Evolutionary conservation across 2,797 vertebrate genomes (phyloP).

Genomic region (Varecia variegata): DNA sequence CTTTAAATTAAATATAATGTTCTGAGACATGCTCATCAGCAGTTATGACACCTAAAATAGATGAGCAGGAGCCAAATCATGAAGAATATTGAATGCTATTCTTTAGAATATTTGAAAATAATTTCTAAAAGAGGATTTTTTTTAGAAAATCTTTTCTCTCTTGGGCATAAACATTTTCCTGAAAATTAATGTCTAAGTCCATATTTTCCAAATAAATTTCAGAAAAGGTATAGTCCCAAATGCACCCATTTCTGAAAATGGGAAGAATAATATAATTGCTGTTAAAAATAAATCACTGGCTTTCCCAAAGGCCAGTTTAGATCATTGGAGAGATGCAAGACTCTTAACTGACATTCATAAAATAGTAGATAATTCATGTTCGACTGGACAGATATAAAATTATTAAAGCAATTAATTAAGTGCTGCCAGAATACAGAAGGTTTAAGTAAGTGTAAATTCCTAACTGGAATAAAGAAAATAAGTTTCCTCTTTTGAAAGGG

Average conservation of each 20-base stretch:
- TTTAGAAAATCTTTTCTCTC: not conserved
- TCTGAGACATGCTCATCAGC: not conserved
- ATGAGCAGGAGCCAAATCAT: not conserved
- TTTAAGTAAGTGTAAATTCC: not conserved
- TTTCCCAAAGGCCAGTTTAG: not conserved
- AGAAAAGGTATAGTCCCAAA: not conserved
- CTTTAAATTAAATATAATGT: not conserved
- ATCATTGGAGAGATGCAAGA: not conserved
- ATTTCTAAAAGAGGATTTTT: not conserved
- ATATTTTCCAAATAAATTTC: not conserved
- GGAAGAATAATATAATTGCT: not conserved
- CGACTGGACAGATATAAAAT: conserved; percentile 40
- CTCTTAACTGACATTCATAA: not conserved
- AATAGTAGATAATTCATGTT: conserved; percentile 16
- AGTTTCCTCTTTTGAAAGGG: not conserved
- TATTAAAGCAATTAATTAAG: conserved; percentile 41
- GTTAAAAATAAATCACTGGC: not conserved
- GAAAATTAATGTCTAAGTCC: not conserved
- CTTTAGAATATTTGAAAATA: not conserved
- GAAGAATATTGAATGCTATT: not conserved
- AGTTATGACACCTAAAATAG: not conserved
- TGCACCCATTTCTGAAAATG: not conserved
- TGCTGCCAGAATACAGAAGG: not conserved
- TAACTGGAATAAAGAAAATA: not conserved
- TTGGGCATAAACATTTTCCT: not conserved